Conservation (phyloP, 2,113 vertebrate species). For the Nannospalax galili region DNA sequence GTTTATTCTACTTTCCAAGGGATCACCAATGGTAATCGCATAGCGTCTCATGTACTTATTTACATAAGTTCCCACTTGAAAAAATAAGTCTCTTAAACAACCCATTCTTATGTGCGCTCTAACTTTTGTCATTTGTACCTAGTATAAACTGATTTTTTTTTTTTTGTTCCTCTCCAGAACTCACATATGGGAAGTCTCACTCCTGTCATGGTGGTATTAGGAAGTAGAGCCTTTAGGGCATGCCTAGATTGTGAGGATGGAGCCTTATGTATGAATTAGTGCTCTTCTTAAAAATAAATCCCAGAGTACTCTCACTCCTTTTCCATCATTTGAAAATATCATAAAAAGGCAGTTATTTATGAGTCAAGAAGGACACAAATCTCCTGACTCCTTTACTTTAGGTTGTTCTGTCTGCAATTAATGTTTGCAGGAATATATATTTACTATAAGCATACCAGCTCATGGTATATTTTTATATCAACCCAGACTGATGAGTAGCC, state of each 20-base stretch:
- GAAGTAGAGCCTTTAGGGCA: neutral
- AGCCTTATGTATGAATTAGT: neutral
- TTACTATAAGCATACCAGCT: neutral
- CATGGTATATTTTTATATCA: neutral
- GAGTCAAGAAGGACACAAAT: neutral
- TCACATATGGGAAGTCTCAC: neutral
- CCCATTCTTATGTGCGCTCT: neutral
- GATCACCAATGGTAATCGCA: neutral
- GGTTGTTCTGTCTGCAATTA: neutral
- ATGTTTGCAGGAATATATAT: neutral
- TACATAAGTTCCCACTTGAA: neutral
- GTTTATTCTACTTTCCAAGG: neutral
- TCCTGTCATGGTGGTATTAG: neutral
- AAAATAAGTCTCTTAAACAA: neutral
- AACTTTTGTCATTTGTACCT: neutral
- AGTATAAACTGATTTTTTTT: neutral
- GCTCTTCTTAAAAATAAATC: neutral
- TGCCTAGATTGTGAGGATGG: neutral
- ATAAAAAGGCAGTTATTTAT: neutral
- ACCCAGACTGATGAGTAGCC: neutral
- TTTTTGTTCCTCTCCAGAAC: neutral
- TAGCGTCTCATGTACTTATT: neutral
- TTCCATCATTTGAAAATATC: neutral
- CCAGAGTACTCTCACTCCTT: rapidly evolving
- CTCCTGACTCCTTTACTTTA: neutral